These are phyloP conservation scores for Saxidomus purpurata DNA, from an alignment of 1,140 invertebrate species.

Conservation along the genomic window DNA sequence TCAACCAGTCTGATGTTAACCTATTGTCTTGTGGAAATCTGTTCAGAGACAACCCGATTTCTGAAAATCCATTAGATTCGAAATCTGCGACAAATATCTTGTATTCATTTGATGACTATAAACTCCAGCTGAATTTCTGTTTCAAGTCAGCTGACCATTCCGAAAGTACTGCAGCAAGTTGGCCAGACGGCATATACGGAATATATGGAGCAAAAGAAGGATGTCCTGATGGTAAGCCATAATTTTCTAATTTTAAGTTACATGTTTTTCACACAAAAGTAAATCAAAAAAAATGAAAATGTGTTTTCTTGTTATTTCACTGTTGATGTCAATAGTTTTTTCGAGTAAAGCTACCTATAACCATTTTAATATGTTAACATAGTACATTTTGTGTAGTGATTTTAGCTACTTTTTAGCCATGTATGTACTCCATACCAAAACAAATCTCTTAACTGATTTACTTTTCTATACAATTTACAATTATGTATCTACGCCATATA, in stretches of 20 bases:
- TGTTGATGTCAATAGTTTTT: not conserved
- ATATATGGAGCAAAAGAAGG: not conserved
- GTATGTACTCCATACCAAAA: no score
- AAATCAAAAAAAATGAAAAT: not conserved
- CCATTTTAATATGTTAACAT: not conserved
- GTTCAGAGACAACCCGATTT: not conserved
- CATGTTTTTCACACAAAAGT: not conserved
- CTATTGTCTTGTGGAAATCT: not conserved
- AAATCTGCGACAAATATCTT: not conserved
- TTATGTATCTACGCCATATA: no score
- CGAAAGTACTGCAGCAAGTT: not conserved
- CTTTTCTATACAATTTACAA: no score
- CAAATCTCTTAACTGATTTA: no score
- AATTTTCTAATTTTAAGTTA: not conserved
- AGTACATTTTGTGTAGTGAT: not conserved
- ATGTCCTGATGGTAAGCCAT: not conserved
- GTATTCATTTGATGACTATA: not conserved
- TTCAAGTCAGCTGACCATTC: not conserved
- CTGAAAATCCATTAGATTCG: not conserved
- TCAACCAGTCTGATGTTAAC: not conserved
- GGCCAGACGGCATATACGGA: not conserved
- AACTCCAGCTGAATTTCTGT: not conserved
- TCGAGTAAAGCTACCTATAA: not conserved
- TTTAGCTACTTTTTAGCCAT: no score
- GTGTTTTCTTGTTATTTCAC: not conserved